phyloP scores from a whole-genome alignment of 2,888 invertebrate species.

The Hydrotaea diabolus region DNA sequence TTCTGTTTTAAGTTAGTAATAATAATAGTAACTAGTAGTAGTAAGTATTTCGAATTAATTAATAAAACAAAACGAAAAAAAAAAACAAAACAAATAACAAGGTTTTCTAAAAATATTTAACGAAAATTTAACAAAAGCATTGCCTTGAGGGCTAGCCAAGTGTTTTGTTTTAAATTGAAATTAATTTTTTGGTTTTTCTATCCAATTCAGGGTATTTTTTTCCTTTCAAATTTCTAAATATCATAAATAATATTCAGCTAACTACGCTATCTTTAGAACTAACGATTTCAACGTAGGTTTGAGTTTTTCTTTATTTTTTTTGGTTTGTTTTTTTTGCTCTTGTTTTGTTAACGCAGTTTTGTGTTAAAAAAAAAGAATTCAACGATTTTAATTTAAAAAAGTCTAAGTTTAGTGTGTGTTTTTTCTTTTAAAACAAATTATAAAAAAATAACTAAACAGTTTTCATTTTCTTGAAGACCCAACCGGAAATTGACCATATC shows the following conservation, averaged over 20 bases:
- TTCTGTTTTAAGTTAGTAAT: neutral
- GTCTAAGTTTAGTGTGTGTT: neutral
- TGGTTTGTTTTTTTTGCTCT: too few species aligned
- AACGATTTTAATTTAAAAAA: slow-evolving; percentile 6
- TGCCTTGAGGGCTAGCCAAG: neutral
- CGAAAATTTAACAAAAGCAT: slow-evolving; percentile 9
- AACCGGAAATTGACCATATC: neutral
- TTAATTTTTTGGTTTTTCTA: neutral
- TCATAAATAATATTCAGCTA: neutral
- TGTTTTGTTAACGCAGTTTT: neutral
- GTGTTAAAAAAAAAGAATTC: neutral
- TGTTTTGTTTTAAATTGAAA: neutral
- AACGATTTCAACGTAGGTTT: slow-evolving; percentile 6
- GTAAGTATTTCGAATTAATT: neutral
- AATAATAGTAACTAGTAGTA: neutral
- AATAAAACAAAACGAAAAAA: neutral
- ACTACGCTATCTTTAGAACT: slow-evolving; percentile 1
- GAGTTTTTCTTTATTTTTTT: neutral
- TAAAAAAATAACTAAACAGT: neutral
- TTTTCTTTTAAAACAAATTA: neutral
- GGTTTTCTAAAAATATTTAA: neutral
- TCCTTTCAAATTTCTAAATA: neutral
- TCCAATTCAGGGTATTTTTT: neutral
- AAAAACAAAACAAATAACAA: slow-evolving; percentile 20
- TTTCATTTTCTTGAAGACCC: neutral